Conservation (phyloP, 2,888 invertebrate genomes). For the Mesorhabditis belari region DNA sequence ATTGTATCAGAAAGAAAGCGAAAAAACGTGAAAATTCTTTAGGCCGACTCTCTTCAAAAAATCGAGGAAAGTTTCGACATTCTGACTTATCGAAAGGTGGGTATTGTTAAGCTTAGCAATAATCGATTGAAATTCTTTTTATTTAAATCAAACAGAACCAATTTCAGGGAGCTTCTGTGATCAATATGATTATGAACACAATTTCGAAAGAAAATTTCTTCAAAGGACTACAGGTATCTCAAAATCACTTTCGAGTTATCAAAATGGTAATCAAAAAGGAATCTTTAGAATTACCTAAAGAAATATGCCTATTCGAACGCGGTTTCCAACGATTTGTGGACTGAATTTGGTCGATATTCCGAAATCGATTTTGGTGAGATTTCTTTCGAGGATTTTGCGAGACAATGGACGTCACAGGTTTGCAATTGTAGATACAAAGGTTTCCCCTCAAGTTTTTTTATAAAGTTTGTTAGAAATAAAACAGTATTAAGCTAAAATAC, state of each 20-base stretch:
- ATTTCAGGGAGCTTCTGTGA: slow-evolving; percentile 35
- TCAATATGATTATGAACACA: slow-evolving; percentile 43
- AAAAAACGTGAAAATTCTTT: background rate
- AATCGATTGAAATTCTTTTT: no score
- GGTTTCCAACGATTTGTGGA: background rate
- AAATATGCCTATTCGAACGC: background rate
- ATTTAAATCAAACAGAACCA: background rate
- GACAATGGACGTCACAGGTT: background rate
- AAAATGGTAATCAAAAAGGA: no score
- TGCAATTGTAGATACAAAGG: no score
- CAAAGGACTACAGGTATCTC: slow-evolving; percentile 39
- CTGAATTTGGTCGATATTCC: background rate
- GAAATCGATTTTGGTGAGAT: background rate
- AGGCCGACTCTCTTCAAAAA: slow-evolving; percentile 67
- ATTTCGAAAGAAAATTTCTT: slow-evolving; percentile 44
- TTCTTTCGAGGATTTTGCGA: background rate
- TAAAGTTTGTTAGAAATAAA: no score
- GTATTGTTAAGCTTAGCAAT: no score
- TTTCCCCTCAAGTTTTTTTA: no score
- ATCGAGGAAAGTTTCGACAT: slow-evolving; percentile 77
- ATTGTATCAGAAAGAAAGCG: no score
- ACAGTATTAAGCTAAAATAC: no score
- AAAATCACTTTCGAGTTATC: no score
- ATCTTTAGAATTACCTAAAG: background rate
- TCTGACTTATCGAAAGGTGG: slow-evolving; percentile 78